Evolutionary conservation across 2,797 vertebrate genomes (phyloP), one percentile per base, ranked within the genome.

Genomic region (Phataginus tetradactyla): DNA sequence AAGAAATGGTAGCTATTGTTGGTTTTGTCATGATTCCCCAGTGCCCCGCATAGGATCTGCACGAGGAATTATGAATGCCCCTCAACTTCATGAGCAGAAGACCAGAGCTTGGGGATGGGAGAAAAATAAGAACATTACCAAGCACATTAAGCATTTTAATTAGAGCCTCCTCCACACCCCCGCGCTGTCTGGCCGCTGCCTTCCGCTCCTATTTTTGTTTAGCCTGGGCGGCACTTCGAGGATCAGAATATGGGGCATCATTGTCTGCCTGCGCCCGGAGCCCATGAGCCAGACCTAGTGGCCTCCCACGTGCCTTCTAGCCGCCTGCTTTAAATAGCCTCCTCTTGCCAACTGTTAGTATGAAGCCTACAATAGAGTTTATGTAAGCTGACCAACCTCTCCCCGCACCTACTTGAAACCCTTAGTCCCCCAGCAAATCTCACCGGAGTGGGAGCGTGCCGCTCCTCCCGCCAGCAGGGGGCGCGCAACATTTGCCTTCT

Each of bases 321-420:
- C 34, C 1, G 18, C 79, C 77, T 63, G 71, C 86, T 94, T 96
- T 95, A 90, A 97, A 94, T 84, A 97, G 63, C 77, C 7, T 61
- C 55, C 61, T 53, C 59, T 66, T 25, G 64, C 79, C 53, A 29
- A 80, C 39, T 34, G 87, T 49, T 86, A 25, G 66, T 72, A 57
- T 2, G 21, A n/a, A 59, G 74, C 61, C 25, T 9, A 42, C 45
- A 39, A 49, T 55, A 39, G 5, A 25, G 42, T 13, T 96, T 88
- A 74, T 1, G 2, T 81, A 95, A 95, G 1, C 20, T 5, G 23
- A 1, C 55, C 49, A 15, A 17, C 15, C 23, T 53, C 39, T 49
- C 32, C 55, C 0, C 4, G 0, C 21, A 0, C 3, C 53, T 32
- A 37, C 12, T 74, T 25, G 20, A 93, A n/a, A 12, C 51, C 9